Base-by-base conservation (phyloP, 2,888 invertebrate species). In the Drosophila crucigera region DNA sequence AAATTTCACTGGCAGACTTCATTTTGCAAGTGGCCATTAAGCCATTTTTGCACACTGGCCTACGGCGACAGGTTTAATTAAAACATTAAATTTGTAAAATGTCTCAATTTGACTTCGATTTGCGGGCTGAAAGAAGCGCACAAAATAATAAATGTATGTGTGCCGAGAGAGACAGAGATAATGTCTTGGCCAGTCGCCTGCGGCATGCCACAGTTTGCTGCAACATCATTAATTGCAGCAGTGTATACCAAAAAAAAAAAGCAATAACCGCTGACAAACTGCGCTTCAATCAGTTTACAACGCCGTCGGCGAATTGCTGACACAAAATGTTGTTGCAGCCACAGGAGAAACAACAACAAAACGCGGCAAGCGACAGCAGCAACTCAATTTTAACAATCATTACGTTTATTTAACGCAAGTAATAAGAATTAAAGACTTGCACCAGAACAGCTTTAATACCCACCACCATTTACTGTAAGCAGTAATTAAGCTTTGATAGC, bases 361-460 rank as follows among this genome's bases (percentile, higher is more conserved):
- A 62, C 10, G 41, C 10, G 3, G 31, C 54, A 28, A 39, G 30
- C 53, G 41, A 35, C 58, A 60, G 50, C 76, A 83, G 82, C 72
- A 84, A 89, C 86, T 86, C 77, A 82, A 89, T 86, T 82, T 86
- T 79, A 73, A 80, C 78, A 72, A 85, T 88, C 72, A 85, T 78
- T 70, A 63, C 69, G 72, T 74, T 83, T 88, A 85, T 88, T 84
- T 78, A 84, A 78, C 64, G 73, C 70, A 68, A 63, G 83, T 72
- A 71, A 83, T 82, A 77, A 82, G 83, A 77, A 84, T 84, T 79
- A 83, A 76, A 53, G 61, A 41, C 61, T 75, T 70, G 52, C 53
- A 64, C 53, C 68, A 67, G 52, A 76, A 67, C 66, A 76, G 41
- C 19, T 19, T 19, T 31, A 35, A 49, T 41, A 16, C 35, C 60